Conservation (phyloP, 2,113 vertebrate genomes). For the Eulacestoma nigropectus region DNA sequence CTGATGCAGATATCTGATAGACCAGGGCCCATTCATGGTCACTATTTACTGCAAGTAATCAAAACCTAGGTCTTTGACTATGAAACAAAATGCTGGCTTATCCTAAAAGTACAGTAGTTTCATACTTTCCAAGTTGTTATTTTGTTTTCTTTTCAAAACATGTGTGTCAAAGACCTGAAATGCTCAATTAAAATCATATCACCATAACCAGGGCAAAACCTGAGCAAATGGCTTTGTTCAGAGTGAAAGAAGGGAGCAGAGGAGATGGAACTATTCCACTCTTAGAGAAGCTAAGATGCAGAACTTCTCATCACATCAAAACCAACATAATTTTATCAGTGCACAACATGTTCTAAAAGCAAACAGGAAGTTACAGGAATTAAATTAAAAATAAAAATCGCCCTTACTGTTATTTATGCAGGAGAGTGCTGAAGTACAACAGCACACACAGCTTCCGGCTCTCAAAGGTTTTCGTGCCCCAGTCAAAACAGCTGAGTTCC, state of each 20-base stretch:
- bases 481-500: not conserved
- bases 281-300: not conserved
- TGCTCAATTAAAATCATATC: not conserved
- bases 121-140: not conserved
- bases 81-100: not conserved
- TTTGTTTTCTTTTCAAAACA: not conserved
- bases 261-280: not conserved
- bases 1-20: slow-evolving; percentile 59
- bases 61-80: not conserved
- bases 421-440: not conserved
- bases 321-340: not conserved
- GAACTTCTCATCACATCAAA: not conserved
- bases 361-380: not conserved
- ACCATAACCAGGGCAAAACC: not conserved
- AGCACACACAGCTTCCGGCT: not conserved
- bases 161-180: not conserved
- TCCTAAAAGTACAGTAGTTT: not conserved
- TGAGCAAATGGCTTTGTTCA: not conserved
- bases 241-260: not conserved
- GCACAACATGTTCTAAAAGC: not conserved
- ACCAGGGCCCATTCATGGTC: not conserved
- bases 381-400: not conserved
- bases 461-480: not conserved
- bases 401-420: not conserved
- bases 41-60: not conserved